Conservation (phyloP, 2,888 invertebrate species). For the Agonopterix arenella region DNA sequence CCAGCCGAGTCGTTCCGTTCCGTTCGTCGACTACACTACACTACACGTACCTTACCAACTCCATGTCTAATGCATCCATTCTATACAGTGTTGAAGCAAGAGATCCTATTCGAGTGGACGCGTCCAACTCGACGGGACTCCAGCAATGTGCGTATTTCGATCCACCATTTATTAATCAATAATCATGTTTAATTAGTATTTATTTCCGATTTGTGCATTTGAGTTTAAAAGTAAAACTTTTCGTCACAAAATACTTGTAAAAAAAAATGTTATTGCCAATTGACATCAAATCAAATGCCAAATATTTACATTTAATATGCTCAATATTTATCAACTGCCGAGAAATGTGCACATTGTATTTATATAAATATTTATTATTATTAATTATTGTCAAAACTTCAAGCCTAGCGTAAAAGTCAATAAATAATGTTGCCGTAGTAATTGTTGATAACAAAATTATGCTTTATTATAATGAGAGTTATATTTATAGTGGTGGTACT, state of each 20-base stretch:
- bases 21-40: neutral
- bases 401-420: slow-evolving; percentile 57
- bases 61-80: too few relatives aligned
- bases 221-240: slow-evolving; percentile 20
- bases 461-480: slow-evolving; percentile 65
- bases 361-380: slow-evolving; percentile 35
- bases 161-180: slow-evolving; percentile 13
- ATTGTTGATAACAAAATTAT: slow-evolving; percentile 65
- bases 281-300: slow-evolving; percentile 39
- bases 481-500: slow-evolving; percentile 56
- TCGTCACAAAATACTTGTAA: slow-evolving; percentile 55
- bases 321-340: slow-evolving; percentile 42
- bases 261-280: slow-evolving; percentile 22
- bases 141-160: slow-evolving; percentile 63
- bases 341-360: slow-evolving; percentile 66
- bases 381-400: slow-evolving; percentile 41
- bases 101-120: slow-evolving; percentile 36
- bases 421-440: slow-evolving; percentile 64
- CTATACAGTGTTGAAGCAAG: neutral
- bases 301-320: slow-evolving; percentile 43
- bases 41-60: too few relatives aligned
- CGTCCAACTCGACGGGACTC: slow-evolving; percentile 27
- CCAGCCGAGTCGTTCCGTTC: slow-evolving; percentile 3
- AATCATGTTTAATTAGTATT: slow-evolving; percentile 17
- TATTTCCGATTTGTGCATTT: slow-evolving; percentile 23